Base-by-base conservation (phyloP, 2,113 vertebrate species). In the Lanius ludovicianus region DNA sequence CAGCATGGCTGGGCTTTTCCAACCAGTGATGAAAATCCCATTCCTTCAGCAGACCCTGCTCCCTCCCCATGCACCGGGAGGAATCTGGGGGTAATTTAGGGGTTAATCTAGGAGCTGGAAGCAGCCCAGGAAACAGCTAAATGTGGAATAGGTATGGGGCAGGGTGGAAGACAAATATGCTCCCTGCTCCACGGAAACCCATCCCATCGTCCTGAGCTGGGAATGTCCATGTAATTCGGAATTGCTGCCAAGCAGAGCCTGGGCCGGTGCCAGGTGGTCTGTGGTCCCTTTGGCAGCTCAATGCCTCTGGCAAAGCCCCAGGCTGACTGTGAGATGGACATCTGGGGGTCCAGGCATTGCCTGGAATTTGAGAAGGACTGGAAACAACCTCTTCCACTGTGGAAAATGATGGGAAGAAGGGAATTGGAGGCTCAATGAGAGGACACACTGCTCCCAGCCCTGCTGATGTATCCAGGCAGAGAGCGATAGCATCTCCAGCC, bases 401-500 rank as follows among this genome's bases (percentile, higher is more conserved):
- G n/a, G 85, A 92, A 95, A 95, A 90, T 1, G 13, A 56, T 65
- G 92, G 83, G 76, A 60, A 44, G 33, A 70, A 85, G 19, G 53
- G 28, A 46, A 18, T 5, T 41, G 64, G 67, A 42, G 39, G 27
- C 70, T 83, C 7, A 7, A 8, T 75, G 79, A 57, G 91, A 95
- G 92, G 70, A 84, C 46, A 20, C 81, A 13, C 64, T 18, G 59
- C 79, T 95, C 93, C 94, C 80, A 95, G 92, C 94, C 35, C 44
- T 91, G 80, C 94, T 75, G 94, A 78, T 92, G 64, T 87, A 85
- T 84, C 87, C 79, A 49, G 97, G 87, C 90, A 46, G 97, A 97
- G 97, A 97, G 96, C 31, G 97, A 98, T 98, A 98, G 96, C 96
- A 93, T 97, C 50, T 79, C 63, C 41, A 65, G 94, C 95, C 98